Evolutionary conservation across 2,888 invertebrate genomes (phyloP).

Genomic region (Sabatieria punctata): DNA sequence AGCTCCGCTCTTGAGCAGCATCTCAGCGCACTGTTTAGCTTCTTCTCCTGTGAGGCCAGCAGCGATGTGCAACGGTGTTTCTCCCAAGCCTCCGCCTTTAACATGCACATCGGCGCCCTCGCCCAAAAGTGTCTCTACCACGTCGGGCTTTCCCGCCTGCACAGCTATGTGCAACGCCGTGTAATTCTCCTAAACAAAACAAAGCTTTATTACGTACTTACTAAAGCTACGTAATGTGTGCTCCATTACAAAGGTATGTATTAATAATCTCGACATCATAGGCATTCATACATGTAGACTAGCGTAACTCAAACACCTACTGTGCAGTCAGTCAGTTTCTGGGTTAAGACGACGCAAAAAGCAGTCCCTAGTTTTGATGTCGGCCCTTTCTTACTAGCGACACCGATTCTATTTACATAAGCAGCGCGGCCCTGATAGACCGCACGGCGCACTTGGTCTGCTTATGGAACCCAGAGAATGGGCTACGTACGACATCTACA

Average conservation of each 20-base stretch:
- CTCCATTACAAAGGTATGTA: constrained; percentile 2
- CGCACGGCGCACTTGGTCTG: no score
- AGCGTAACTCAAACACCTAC: no score
- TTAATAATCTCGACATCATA: neutral
- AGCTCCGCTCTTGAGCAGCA: constrained; percentile 93
- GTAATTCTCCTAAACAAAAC: constrained; percentile 62
- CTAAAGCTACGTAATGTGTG: neutral
- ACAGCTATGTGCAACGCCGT: constrained; percentile 95
- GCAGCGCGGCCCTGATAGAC: no score
- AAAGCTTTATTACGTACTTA: constrained; percentile 9
- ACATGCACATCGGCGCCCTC: constrained; percentile 95
- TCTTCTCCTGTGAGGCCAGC: constrained; percentile 57
- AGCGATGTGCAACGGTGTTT: constrained; percentile 94
- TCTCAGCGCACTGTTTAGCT: constrained; percentile 78
- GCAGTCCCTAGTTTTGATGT: no score
- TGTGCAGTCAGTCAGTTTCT: no score
- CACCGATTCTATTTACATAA: no score
- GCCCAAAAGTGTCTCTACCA: constrained; percentile 77
- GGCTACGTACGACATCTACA: no score
- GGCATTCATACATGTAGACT: neutral
- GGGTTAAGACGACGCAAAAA: no score
- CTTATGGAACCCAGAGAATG: no score
- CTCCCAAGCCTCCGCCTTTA: constrained; percentile 51
- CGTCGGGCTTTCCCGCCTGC: constrained; percentile 32
- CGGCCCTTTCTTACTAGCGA: no score